A percentile compares a stretch with the other conserved stretches of the same genome.
Conservation (phyloP, 2,113 vertebrate genomes). For the Marmota flaviventris region DNA sequence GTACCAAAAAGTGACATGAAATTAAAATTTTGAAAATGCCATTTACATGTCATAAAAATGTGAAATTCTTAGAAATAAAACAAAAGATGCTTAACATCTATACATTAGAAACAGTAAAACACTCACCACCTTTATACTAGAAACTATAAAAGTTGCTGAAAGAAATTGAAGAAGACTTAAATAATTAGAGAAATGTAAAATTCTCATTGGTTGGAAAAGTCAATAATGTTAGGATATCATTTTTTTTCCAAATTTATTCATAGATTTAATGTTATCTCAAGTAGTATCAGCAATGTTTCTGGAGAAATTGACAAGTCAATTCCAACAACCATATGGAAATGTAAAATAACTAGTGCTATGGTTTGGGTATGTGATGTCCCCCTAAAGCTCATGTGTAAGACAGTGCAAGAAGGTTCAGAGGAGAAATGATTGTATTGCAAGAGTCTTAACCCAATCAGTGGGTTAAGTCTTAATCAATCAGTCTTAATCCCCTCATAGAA, state of each 20-base stretch:
- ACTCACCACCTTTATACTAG: neutral
- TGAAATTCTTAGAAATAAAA: neutral
- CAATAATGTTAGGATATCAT: neutral
- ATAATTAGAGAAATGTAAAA: neutral
- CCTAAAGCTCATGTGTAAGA: too few species aligned
- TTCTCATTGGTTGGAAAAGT: neutral
- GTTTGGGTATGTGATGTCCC: too few species aligned
- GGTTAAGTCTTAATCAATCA: too few species aligned
- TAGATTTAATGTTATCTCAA: constrained; percentile 1
- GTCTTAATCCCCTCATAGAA: too few species aligned
- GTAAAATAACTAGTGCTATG: neutral
- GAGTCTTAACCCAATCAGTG: too few species aligned
- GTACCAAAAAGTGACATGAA: neutral
- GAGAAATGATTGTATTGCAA: too few species aligned
- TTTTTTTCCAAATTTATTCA: neutral
- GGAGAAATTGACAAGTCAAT: neutral
- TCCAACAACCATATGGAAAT: neutral
- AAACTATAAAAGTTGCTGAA: neutral
- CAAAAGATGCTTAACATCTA: neutral
- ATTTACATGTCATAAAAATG: neutral
- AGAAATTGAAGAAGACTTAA: neutral
- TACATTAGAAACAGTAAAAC: neutral
- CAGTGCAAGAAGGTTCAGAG: too few species aligned
- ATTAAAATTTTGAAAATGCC: neutral
- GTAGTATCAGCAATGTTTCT: neutral